Conservation (phyloP, 1,140 invertebrate species). For the Carposina sasakii region DNA sequence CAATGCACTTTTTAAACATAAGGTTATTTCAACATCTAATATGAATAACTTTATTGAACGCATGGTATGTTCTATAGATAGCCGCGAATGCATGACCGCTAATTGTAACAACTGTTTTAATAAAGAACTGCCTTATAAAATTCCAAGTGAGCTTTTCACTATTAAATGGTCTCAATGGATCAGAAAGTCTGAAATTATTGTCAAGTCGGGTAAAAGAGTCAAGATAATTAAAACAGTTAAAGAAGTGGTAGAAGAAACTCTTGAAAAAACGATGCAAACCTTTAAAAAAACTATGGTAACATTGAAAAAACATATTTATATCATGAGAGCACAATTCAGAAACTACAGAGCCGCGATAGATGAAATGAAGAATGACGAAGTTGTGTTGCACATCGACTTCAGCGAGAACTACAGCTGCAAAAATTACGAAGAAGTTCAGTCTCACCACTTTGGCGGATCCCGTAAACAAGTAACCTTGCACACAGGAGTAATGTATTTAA, state of each 20-base stretch:
- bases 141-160: neutral
- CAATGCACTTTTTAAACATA: slow-evolving; percentile 5
- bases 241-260: slow-evolving; percentile 2
- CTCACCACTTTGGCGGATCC: slow-evolving; percentile 27
- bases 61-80: slow-evolving; percentile 6
- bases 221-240: slow-evolving; percentile 10
- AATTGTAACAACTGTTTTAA: slow-evolving; percentile 9
- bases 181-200: neutral
- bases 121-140: neutral
- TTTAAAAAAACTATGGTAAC: slow-evolving; percentile 2
- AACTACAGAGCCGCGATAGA: slow-evolving; percentile 3
- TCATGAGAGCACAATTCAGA: slow-evolving; percentile 8
- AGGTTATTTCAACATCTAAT: slow-evolving; percentile 10
- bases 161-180: slow-evolving; percentile 13
- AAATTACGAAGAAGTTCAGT: slow-evolving; percentile 24
- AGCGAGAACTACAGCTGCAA: slow-evolving; percentile 31
- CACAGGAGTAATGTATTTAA: slow-evolving; percentile 11
- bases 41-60: no score
- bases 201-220: slow-evolving; percentile 3
- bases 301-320: slow-evolving; percentile 14
- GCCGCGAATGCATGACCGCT: slow-evolving; percentile 14
- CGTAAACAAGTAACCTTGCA: slow-evolving; percentile 22
- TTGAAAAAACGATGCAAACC: slow-evolving; percentile 1
- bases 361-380: slow-evolving; percentile 13
- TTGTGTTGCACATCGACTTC: slow-evolving; percentile 18